Evolutionary conservation across 92 coral and sea anemone genomes (phyloP), one percentile per base, ranked within the genome.

Genomic region (Pocillopora meandrina): DNA sequence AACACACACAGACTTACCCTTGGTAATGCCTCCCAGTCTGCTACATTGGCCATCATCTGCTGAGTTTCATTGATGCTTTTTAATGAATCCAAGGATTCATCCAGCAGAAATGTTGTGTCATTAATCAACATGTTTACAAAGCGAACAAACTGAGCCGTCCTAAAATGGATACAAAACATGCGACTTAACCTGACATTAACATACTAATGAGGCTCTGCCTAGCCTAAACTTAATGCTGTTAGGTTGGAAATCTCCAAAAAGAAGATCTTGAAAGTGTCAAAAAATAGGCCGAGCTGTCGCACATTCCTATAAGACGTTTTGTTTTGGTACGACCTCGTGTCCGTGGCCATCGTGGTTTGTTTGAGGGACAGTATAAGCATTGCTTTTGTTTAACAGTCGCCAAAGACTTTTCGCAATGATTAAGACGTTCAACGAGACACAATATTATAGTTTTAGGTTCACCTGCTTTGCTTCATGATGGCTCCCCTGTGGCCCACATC

Each of bases 21-120:
- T 63, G 98, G 71, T 36, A 89, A 83, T 20, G 91, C 94, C 64
- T 94, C 99, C 99, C 99, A 96, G 88, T 96, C 98, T 11, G 90
- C 67, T 1, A 74, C 81, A 74, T 87, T 96, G 21, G 92, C 88
- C 98, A 96, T 96, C 93, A 96, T 56, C 91, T 94, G 99, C 72
- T 96, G 99, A 6, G 94, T 96, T 81, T 96, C 99, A 75, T 96
- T 96, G 89, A 96, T 96, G 65, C 97, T 89, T 88, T 94, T 96
- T 20, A 96, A 84, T 35, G 98, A 94, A 78, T 96, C 94, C 76
- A 96, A 77, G 2, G 99, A 95, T 79, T 96, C 99, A 78, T 96
- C 99, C 90, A 96, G 75, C 68, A 95, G 89, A 68, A 95, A 95
- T 1, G 97, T 95, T 1, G 98, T 94, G 80, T 94, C 99, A 56